Evolutionary conservation across 1,140 invertebrate species (phyloP), one percentile per base, ranked within the genome.

Genomic region (Drosophila pseudoananassae): DNA sequence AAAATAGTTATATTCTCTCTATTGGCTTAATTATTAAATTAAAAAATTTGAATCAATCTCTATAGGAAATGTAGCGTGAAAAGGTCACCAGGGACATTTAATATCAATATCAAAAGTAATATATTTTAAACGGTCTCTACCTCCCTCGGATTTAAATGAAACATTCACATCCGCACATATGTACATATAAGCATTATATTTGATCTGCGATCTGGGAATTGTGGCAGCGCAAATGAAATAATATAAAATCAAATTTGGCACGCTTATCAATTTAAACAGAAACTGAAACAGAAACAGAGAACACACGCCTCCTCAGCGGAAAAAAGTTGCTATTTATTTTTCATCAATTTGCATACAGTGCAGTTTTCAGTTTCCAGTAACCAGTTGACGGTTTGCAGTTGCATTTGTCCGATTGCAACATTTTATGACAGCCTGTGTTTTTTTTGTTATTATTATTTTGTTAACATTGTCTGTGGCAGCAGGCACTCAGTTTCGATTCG

Each of bases 271-370:
- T 79, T 84, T 63, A 45, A 56, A 31, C 38, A 29, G 38, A 23
- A 29, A 31, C 25, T 7, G 25, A 27, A 27, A 27, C 25, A 27
- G 25, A 27, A 20, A 20, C 20, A 20, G 20, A 20, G 20, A 20
- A 20, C 20, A 20, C 20, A 36, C 15, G 36, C 64, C 40, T 54
- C 17, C 50, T 36, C 65, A 57, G 56, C 76, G 56, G 52, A 73
- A 85, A 85, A 80, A 49, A 73, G 7, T 10, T 33, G 10, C 10
- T 36, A n/a, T 36, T 80, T 71, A 68, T 68, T 14, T 14, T 17
- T 17, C 6, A 14, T 43, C 77, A 81, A 85, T 87, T 85, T 87
- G 82, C 82, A 81, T 87, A 63, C 69, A 87, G 75, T 85, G 69
- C 77, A 79, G 56, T 79, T 72, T 70, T 31, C 63, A 52, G 66